Base-by-base conservation (phyloP, 2,888 invertebrate species). In the Nomada fabriciana region DNA sequence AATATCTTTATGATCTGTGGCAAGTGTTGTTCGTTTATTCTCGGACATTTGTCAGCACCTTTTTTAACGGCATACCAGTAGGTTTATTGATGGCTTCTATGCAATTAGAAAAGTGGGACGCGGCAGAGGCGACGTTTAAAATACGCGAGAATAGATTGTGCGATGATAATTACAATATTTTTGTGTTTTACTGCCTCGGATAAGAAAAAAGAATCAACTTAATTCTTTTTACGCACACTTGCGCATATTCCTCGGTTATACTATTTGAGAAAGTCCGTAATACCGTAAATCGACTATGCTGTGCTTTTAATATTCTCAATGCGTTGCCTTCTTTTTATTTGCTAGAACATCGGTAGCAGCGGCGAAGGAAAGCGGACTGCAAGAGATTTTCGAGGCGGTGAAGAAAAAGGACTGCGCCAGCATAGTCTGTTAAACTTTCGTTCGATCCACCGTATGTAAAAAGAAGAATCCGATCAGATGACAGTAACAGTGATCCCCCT, bases 351-450 rank as follows among this genome's bases (percentile, higher is more conserved):
- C 90, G 11, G 90, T 91, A 29, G 88, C 90, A 53, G 86, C 89
- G 64, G 91, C 92, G n/a, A 90, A 86, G 68, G 89, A 90, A 73
- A 90, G 92, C 77, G 94, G 91, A 10, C 89, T 94, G 42, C 86
- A 87, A 29, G 92, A 92, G 76, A 88, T 94, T 68, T 93, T 94
- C 82, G 90, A 89, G 63, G 93, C 93, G 5, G 92, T 92, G 53
- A 91, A 91, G 85, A 90, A 89, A 68, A 91, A 91, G 85, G 88
- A 93, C 67, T 94, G 94, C 83, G 84, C 86, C 73, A 83, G 82
- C 70, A 90, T 93, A 82, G 87, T 83, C 47, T 94, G 94, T 81
- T 87, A 69, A 83, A 43, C 59, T 47, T 52, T 7, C 29, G n/a
- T 59, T 57, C 29, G 29, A 73, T 20, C 5, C 2, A 0, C 13